Conservation (phyloP, 2,113 vertebrate genomes). For the Machaerirhynchus nigripectus region DNA sequence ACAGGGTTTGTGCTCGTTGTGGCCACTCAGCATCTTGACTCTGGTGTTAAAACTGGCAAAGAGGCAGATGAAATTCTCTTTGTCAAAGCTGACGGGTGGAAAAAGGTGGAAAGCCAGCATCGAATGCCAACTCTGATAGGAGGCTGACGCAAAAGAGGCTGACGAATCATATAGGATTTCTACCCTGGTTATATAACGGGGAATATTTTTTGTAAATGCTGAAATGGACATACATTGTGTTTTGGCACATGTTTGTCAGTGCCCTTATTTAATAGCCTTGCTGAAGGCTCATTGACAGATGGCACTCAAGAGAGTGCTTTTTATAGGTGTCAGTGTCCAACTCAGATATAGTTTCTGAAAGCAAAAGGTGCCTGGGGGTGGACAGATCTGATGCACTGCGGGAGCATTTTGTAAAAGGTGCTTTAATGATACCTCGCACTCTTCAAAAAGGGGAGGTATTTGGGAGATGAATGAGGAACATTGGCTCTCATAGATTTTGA, state of each 20-base stretch:
- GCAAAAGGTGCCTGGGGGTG: slow-evolving; percentile 48
- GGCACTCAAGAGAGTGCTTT: slow-evolving; percentile 59
- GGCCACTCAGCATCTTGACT: background rate
- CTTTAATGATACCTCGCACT: background rate
- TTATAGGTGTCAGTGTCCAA: slow-evolving; percentile 57
- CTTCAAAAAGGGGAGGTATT: background rate
- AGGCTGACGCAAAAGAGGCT: background rate
- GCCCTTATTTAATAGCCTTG: slow-evolving; percentile 52
- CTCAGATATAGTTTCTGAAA: slow-evolving; percentile 46
- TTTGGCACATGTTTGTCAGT: slow-evolving; percentile 36
- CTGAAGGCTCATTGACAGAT: slow-evolving; percentile 48
- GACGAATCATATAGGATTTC: background rate
- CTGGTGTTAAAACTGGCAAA: slow-evolving; percentile 41
- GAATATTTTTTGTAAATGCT: background rate
- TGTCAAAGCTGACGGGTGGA: slow-evolving; percentile 21
- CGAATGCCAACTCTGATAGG: slow-evolving; percentile 42
- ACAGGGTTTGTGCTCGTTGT: background rate
- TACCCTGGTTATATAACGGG: background rate
- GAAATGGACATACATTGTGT: background rate
- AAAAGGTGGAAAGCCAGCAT: slow-evolving; percentile 19
- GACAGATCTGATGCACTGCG: slow-evolving; percentile 40
- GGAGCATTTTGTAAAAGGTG: slow-evolving; percentile 52
- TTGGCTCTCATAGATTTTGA: background rate
- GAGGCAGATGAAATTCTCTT: background rate
- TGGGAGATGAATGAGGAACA: background rate